Evolutionary conservation across 2,113 vertebrate species (phyloP), one percentile per base, ranked within the genome.

Genomic region (Picathartes gymnocephalus): DNA sequence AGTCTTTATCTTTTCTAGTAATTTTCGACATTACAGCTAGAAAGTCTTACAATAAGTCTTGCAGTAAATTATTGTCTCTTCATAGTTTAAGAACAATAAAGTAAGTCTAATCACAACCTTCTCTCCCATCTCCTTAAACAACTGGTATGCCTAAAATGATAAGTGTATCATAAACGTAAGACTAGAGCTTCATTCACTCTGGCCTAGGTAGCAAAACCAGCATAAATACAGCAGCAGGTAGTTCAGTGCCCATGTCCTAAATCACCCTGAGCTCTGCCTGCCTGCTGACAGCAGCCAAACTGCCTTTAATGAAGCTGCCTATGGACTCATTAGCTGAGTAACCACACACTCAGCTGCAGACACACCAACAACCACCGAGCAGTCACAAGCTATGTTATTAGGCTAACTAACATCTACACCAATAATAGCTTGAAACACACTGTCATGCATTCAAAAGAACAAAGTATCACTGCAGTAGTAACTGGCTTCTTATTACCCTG

Each of bases 111-210:
- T 20, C 19, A 61, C 15, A 45, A 65, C 8, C 7, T 86, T 27
- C 42, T 81, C 45, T 86, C 23, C 12, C 13, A 50, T 22, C 21
- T 45, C 51, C 56, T 80, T 81, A 60, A 60, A 25, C 21, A 70
- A 39, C 25, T 22, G 18, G 10, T 47, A 35, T 47, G 58, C 53
- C 68, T 30, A 57, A 44, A 35, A 25, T 9, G 30, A 82, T 16
- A 40, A 61, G 24, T 0, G 0, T 31, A 54, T 15, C 42, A n/a
- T 6, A 37, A 73, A 14, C 11, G 2, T 6, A 39, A 71, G n/a
- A 48, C 28, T 24, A 68, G 50, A 79, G 44, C 14, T 33, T 27
- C 50, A 37, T 30, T 30, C 42, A 23, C 35, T 73, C n/a, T 33
- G 58, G 37, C 45, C 68, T 25, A 25, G 14, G 40, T 21, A 69